A percentile compares a stretch with the other conserved stretches of the same genome.
Conservation (phyloP, 2,888 invertebrate species). For the Smittia aterrima region DNA sequence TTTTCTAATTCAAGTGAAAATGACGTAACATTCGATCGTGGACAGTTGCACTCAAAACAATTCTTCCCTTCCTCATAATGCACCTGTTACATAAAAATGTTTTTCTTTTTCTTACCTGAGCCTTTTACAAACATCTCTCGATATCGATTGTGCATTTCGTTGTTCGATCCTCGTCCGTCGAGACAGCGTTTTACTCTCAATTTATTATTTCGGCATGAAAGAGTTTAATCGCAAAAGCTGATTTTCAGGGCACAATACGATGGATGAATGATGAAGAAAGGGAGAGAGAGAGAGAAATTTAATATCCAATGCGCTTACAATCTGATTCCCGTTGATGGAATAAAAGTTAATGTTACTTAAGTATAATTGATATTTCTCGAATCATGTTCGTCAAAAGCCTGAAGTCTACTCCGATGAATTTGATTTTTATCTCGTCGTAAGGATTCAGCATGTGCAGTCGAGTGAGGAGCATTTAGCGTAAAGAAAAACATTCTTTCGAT, state of each 20-base stretch:
- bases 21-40: background rate
- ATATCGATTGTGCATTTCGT: slow-evolving; percentile 40
- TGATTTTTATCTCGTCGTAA: slow-evolving; percentile 20
- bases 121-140: slow-evolving; percentile 5
- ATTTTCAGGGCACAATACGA: background rate
- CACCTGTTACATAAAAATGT: slow-evolving; percentile 35
- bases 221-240: slow-evolving; percentile 42
- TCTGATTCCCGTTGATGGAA: slow-evolving; percentile 15
- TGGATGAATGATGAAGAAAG: no score
- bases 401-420: slow-evolving; percentile 5
- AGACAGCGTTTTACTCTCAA: slow-evolving; percentile 36
- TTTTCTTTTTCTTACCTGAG: slow-evolving; percentile 26
- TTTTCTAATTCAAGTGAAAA: no score
- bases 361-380: slow-evolving; percentile 40
- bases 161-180: slow-evolving; percentile 21
- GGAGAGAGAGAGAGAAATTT: background rate
- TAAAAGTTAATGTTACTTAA: slow-evolving; percentile 31
- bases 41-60: background rate
- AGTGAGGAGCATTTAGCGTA: background rate
- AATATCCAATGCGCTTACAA: background rate
- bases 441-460: slow-evolving; percentile 19
- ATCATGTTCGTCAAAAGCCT: background rate
- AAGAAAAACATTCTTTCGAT: background rate
- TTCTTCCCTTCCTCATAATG: slow-evolving; percentile 27
- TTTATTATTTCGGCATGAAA: slow-evolving; percentile 40